phyloP scores from a whole-genome alignment of 2,797 vertebrate species.

The Oreortyx pictus region DNA sequence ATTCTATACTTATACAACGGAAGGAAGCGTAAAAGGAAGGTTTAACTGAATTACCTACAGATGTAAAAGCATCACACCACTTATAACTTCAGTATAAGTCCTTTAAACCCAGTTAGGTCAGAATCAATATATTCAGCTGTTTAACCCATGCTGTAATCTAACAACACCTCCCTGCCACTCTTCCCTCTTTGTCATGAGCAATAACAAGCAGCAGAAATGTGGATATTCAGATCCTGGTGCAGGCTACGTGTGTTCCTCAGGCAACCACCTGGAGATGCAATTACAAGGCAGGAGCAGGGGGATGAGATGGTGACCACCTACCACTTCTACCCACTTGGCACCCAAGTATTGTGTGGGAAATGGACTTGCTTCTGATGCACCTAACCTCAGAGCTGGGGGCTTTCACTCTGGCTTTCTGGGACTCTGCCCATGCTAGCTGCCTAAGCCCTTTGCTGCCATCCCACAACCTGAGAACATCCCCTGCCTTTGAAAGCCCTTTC shows the following conservation, averaged over 20 bases:
- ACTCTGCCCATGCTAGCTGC: background rate
- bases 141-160: background rate
- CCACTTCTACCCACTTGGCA: background rate
- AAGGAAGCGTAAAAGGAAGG: background rate
- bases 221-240: background rate
- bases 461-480: fast-evolving
- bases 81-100: background rate
- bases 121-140: background rate
- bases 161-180: background rate
- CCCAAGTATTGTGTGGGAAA: background rate
- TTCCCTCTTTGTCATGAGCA: background rate
- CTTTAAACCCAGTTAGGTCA: background rate
- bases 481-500: background rate
- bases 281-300: background rate
- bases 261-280: fast-evolving
- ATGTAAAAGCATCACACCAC: fast-evolving
- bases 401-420: fast-evolving
- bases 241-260: background rate
- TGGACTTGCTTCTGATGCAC: background rate
- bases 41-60: background rate
- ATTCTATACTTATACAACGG: too few relatives aligned
- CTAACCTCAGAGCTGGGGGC: background rate
- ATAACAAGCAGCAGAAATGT: background rate
- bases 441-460: background rate
- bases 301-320: background rate